Base-by-base conservation (phyloP, 2,888 invertebrate genomes). In the Entomobrya proxima region DNA sequence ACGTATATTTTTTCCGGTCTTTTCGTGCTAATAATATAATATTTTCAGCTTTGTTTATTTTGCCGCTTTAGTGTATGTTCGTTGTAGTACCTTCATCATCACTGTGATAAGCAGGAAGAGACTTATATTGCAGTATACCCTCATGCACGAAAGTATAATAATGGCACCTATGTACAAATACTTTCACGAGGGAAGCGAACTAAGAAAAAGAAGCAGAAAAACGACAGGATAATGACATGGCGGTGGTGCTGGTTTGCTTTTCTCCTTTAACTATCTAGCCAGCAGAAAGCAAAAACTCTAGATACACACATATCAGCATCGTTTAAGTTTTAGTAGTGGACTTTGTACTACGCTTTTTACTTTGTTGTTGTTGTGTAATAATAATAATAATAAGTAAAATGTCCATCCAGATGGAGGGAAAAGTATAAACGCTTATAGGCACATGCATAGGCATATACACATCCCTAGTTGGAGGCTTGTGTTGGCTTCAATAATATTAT, bases 201-300 rank as follows among this genome's bases (percentile, higher is more conserved):
- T 37, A 37, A 37, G 37, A 58, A 27, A 27, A 21, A 58, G 13
- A 64, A 64, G 64, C 27, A 58, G 35, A 52, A 37, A 69, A 52
- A 79, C n/a, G 69, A 69, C 55, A 69, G 67, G 37, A 79, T 67
- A 69, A 78, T 64, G 79, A 50, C 47, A 50, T 64, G 13, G 78
- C 24, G 27, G 27, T 21, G 55, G 55, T 64, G 11, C 21, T 35
- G 64, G 55, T 67, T 67, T 50, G 32, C 79, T 67, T 79, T 79
- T 15, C 79, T 37, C 11, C 67, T 61, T 37, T 21, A 9, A 69
- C 40, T 69, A 2, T 27, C 2, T 13, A 37, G 37, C 24, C 7
- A 44, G 21, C 58, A 30, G 24, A 52, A 37, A 76, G 37, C 40
- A 27, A 40, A 44, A 9, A 35, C 37, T 37, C 64, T 64, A 44